Evolutionary conservation across 2,113 vertebrate species (phyloP).

Genomic region (Oreamnos americanus): DNA sequence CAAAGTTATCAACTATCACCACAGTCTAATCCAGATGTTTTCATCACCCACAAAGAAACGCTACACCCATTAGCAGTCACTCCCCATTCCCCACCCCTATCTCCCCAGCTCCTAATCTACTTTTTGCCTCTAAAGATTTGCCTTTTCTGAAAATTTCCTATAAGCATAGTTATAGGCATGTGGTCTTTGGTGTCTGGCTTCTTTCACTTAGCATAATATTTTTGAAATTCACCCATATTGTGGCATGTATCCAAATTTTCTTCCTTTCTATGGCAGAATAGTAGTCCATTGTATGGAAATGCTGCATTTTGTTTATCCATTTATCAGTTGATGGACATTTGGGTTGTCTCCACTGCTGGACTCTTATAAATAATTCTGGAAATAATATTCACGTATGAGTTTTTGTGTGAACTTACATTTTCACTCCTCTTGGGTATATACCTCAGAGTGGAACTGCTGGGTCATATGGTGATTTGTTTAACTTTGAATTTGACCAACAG

Average conservation of each 20-base stretch:
- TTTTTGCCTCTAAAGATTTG: background rate
- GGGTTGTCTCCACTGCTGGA: background rate
- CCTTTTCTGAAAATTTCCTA: background rate
- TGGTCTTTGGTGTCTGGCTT: background rate
- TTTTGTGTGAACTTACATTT: background rate
- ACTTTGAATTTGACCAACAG: background rate
- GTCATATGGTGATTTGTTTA: background rate
- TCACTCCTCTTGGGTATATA: background rate
- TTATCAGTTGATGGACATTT: background rate
- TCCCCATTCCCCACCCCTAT: background rate
- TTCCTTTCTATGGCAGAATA: background rate
- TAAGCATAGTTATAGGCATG: background rate
- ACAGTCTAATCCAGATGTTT: background rate
- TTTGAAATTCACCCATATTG: background rate
- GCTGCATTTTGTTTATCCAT: background rate
- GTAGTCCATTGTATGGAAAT: background rate
- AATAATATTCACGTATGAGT: background rate
- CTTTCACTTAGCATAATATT: background rate
- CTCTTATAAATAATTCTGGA: background rate
- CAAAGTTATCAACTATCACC: background rate
- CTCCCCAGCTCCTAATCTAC: background rate
- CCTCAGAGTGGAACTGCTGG: background rate
- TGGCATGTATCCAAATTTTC: background rate
- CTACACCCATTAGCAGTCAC: background rate
- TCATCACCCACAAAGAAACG: background rate